Evolutionary conservation across 2,113 vertebrate species (phyloP).

Genomic region (Oreochromis niloticus): DNA sequence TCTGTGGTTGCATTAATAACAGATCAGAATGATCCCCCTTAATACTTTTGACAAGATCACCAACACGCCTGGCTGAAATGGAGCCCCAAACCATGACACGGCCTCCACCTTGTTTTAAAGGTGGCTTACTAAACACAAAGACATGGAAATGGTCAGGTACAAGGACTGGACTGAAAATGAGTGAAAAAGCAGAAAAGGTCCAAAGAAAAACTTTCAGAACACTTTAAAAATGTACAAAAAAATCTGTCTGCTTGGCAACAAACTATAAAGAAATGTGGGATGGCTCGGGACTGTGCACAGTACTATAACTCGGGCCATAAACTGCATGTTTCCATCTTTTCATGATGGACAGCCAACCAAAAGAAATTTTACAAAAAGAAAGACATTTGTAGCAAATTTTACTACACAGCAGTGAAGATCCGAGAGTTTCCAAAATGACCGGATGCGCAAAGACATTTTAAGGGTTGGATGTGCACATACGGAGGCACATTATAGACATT

Average conservation of each 20-base stretch:
- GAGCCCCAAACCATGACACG: neutral
- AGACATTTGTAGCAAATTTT: neutral
- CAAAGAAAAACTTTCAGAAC: neutral
- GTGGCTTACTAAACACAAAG: neutral
- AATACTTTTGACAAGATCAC: neutral
- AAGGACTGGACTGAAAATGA: neutral
- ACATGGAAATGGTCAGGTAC: rapidly evolving
- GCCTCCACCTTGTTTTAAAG: neutral
- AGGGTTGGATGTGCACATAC: neutral
- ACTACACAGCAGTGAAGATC: neutral
- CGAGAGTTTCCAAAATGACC: rapidly evolving
- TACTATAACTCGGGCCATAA: neutral
- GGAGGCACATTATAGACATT: neutral
- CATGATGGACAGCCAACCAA: neutral
- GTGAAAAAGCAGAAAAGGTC: neutral
- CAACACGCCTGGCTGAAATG: neutral
- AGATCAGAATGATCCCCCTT: rapidly evolving
- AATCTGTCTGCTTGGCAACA: neutral
- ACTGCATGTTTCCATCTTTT: neutral
- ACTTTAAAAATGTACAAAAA: neutral
- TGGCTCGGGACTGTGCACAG: neutral
- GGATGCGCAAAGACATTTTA: neutral
- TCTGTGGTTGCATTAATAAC: neutral
- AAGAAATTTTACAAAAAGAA: neutral
- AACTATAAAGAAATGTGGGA: neutral